Percentiles rank a stretch among this genome's conserved stretches.
Evolutionary conservation across 2,113 vertebrate species (phyloP).

Genomic region (Crotalus viridis): DNA sequence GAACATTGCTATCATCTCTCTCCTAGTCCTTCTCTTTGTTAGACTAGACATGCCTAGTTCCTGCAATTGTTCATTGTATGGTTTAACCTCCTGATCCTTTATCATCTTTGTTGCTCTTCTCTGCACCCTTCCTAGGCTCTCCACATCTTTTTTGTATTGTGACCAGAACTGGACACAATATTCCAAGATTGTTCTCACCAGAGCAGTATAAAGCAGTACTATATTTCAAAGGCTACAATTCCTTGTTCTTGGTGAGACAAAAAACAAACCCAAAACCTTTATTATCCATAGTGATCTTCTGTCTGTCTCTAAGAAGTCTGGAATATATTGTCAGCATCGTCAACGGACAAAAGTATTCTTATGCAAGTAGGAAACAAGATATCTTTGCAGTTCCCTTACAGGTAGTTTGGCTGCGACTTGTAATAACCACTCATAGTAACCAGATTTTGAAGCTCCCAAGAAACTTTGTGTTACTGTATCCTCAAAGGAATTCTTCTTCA

Average conservation of each 20-base stretch:
- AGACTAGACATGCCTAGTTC: too few relatives aligned
- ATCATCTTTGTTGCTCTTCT: too few relatives aligned
- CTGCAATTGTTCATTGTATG: too few relatives aligned
- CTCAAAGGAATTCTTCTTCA: neutral
- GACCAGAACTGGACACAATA: too few relatives aligned
- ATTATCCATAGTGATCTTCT: neutral
- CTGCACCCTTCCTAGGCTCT: too few relatives aligned
- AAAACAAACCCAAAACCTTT: neutral
- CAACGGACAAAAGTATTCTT: neutral
- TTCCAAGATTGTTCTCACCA: too few relatives aligned
- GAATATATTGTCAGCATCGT: neutral
- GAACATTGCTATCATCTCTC: too few relatives aligned
- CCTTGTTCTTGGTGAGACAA: neutral
- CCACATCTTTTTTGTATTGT: too few relatives aligned
- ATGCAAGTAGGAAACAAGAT: neutral
- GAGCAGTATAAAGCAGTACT: too few relatives aligned
- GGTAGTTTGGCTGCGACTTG: neutral
- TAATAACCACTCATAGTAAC: neutral
- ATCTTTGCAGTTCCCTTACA: neutral
- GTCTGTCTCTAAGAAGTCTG: neutral
- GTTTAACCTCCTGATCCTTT: too few relatives aligned
- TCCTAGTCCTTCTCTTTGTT: too few relatives aligned
- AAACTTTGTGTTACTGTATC: neutral
- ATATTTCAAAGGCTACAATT: neutral
- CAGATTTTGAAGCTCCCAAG: neutral